Evolutionary conservation across 2,888 invertebrate genomes (phyloP), one percentile per base, ranked within the genome.

Genomic region (Danaus chrysippus): DNA sequence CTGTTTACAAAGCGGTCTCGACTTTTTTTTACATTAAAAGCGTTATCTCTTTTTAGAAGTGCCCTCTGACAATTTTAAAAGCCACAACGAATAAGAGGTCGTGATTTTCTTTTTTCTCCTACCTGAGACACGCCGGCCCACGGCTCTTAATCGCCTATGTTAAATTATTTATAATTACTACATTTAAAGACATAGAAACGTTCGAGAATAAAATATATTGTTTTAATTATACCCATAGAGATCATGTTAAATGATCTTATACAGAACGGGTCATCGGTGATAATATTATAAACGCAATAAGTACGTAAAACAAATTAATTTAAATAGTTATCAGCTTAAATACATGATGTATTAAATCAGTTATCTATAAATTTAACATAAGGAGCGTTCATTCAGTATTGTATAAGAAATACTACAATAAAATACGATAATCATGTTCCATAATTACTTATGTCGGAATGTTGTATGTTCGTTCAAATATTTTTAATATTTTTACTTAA

Each of bases 11-110:
- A 83, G 77, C 77, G 79, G 76, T 78, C 74, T 78, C 72, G 59
- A 73, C 78, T 81, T 85, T 84, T 85, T 86, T 84, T 79, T 75
- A 77, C 79, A 78, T 82, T 77, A 76, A 77, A 76, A 77, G 72
- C 77, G 76, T 86, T 87, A 86, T 86, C 86, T 82, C 76, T 76
- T 81, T 84, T 83, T 81, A 82, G 79, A 81, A 83, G 83, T 82
- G 77, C 79, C 74, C 78, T 78, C 81, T 79, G 82, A 84, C 83
- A 83, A 81, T 81, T 83, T 84, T 84, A 86, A 86, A 75, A 83
- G 79, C 76, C 72, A 74, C 72, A 73, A 73, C 72, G 76, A 76
- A 76, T 77, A 74, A 70, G 70, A 71, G 66, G 68, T 71, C 71
- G 73, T 71, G 73, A 74, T 76, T 72, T 75, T 76, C 72, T 73